Evolutionary conservation across 1,140 invertebrate species (phyloP), one percentile per base, ranked within the genome.

Genomic region (Caligus rogercresseyi): DNA sequence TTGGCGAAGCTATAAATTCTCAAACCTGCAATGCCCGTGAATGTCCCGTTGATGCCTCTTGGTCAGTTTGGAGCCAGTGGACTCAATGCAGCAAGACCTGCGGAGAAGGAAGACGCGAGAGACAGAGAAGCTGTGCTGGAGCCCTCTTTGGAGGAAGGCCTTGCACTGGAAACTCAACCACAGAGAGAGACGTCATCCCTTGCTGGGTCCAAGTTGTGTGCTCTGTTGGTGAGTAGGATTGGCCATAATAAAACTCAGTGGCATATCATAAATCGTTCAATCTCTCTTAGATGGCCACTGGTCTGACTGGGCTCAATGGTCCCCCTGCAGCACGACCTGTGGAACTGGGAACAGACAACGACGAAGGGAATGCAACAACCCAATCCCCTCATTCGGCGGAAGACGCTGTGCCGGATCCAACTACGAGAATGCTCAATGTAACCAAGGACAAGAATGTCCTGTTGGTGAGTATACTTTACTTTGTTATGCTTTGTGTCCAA

Each of bases 261-360:
- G 26, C 52, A 23, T 63, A 63, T 26, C 15, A 20, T 23, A 23
- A 23, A n/a, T 51, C 55, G 16, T 15, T 63, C 14, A 51, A 51
- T 53, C 56, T 63, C 24, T 43, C 31, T 43, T 43, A 43, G 31
- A 43, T 43, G 75, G 74, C 73, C 71, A 43, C n/a, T 43, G 31
- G 31, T 43, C 72, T 1, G 69, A 69, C 15, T 76, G 73, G 74
- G 70, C 69, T 31, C 43, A 63, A 7, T 76, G 74, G 74, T 72
- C 71, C 1, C 60, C 66, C 14, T 75, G 74, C 65, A 70, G 71
- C 3, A 65, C 69, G 11, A 72, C 74, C 2, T 77, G 25, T 83
- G 83, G 85, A 15, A 77, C 82, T 13, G 87, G 87, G 0, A 61
- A 67, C 15, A 70, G 71, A 64, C 66, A 66, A 1, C 65, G 74